These are phyloP conservation scores for Vireo griseus DNA, from an alignment of 2,797 vertebrate species.

Conservation along the genomic window DNA sequence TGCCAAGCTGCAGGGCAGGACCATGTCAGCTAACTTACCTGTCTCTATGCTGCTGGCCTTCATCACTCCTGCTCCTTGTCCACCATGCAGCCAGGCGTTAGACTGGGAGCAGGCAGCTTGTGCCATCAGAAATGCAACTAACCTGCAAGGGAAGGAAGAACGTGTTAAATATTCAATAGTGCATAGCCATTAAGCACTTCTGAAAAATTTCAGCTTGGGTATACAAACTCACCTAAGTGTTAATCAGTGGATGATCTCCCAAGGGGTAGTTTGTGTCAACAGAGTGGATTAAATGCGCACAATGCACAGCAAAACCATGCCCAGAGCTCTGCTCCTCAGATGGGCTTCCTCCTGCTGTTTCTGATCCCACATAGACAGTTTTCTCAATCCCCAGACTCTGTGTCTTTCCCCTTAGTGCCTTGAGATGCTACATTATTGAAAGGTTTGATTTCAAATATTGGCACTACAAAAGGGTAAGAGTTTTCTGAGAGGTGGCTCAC, in stretches of 20 bases:
- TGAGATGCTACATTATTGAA: background rate
- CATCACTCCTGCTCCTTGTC: background rate
- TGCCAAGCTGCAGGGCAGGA: background rate
- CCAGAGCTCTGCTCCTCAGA: background rate
- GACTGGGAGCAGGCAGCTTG: background rate
- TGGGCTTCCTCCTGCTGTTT: background rate
- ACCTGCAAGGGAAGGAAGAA: background rate
- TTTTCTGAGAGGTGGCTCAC: background rate
- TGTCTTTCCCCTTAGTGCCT: background rate
- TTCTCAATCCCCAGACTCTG: background rate
- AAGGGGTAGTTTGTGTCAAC: background rate
- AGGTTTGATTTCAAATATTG: background rate
- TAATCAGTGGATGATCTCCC: background rate
- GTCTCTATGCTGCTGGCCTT: background rate
- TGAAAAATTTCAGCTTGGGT: background rate
- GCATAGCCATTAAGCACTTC: background rate
- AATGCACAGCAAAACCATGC: background rate
- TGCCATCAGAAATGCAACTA: background rate
- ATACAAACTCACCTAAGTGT: background rate
- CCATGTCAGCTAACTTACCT: background rate
- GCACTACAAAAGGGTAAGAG: background rate
- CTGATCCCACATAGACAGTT: background rate
- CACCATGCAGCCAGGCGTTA: fast-evolving
- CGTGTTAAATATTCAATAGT: background rate
- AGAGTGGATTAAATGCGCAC: background rate